Evolutionary conservation across 2,888 invertebrate species (phyloP), one percentile per base, ranked within the genome.

Genomic region (Drosophila recens): DNA sequence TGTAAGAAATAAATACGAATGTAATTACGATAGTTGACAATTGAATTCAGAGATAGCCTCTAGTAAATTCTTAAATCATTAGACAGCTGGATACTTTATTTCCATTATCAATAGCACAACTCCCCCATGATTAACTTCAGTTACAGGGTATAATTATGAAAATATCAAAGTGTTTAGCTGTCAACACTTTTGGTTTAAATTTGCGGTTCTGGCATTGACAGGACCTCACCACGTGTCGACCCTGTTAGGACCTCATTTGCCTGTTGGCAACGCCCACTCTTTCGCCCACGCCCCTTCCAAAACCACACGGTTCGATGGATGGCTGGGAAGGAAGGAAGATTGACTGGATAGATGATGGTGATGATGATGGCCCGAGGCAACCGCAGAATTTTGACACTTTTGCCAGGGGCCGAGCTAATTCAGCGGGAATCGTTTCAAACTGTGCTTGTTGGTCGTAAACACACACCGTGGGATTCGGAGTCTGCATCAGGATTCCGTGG

Each of bases 381-480:
- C 67, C 70, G 59, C 79, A 69, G 52, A 67, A 72, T 80, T 87
- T 82, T 68, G 82, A 82, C 82, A 82, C 85, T 82, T 80, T 81
- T 33, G 20, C 11, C 30, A 30, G 30, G 65, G 74, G 54, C 71
- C 81, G 83, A 84, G 83, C 87, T 83, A 87, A 83, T 83, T 80
- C 75, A 58, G 30, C 33, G 45, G 20, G 20, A 36, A 64, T 75
- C 62, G 77, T 76, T 84, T 89, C 91, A 87, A 86, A 90, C 90
- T 90, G 91, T 89, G 90, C 84, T 90, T 92, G 92, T 92, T 82
- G 91, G 92, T 89, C 89, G 90, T 91, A 91, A 91, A 92, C 92
- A 92, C 90, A 91, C 90, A 91, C 92, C 92, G 92, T 92, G 92
- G 92, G 92, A 92, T 90, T 91, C 91, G 88, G 40, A 57, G 27